Evolutionary conservation across 2,113 vertebrate genomes (phyloP), one percentile per base, ranked within the genome.

Genomic region (Semnopithecus entellus): DNA sequence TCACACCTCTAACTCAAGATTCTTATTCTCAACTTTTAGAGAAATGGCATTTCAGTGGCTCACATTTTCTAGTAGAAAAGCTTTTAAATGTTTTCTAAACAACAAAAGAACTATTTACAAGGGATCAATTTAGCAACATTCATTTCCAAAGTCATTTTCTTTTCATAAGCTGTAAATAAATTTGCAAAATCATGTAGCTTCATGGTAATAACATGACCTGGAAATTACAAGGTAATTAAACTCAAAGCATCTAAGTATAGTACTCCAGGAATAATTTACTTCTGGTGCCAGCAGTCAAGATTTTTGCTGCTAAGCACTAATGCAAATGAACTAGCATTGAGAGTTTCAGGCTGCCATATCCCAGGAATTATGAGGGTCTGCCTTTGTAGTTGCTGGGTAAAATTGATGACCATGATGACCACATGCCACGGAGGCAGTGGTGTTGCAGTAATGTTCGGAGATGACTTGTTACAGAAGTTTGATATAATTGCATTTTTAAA

Each of bases 201-300:
- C 94, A 83, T 97, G 95, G 96, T 94, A 98, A 97, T 97, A 98
- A 97, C 95, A 97, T 7, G 43, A 97, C 97, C 97, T 82, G 86
- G 43, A 97, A 98, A 98, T 98, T 98, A 97, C 94, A 98, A 97
- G 97, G 95, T 98, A 98, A 99, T 98, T 98, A 98, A 98, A 98
- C 88, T 72, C 97, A 98, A 98, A 97, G 92, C 96, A 97, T 98
- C 93, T 96, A 97, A 98, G 96, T 87, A 87, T 88, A 96, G 79
- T 97, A 89, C 86, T 98, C 81, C 91, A 98, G 96, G 92, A 98
- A 97, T 98, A 98, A 99, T 98, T 98, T 97, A 97, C 86, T 95
- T 98, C 2, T 64, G 52, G 82, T 95, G 95, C 92, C 84, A 79
- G 57, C 35, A 98, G 96, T 95, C 93, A 97, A 97, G 96, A 93